A percentile compares a stretch with the other conserved stretches of the same genome.
These are phyloP conservation scores for Clarias fuscus DNA, from an alignment of 2,797 vertebrate species.

Conservation along the genomic window DNA sequence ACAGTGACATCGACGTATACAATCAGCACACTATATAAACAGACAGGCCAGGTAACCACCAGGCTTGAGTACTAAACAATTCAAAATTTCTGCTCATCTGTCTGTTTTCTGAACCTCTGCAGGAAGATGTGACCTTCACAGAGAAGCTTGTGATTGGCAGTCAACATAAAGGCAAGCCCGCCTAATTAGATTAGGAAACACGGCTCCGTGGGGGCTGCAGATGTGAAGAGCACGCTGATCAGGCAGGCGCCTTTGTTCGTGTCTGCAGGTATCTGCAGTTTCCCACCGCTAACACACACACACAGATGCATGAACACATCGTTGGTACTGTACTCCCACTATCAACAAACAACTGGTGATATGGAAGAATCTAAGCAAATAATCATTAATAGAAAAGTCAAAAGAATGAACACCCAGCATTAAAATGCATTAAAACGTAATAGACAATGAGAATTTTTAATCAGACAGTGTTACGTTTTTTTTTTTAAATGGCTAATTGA, in stretches of 20 bases:
- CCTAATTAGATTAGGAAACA: conserved; percentile 81
- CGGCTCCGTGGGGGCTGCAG: conserved; percentile 70
- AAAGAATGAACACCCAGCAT: background rate
- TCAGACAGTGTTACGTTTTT: background rate
- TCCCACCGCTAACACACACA: conserved; percentile 19
- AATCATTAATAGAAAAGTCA: conserved; percentile 1
- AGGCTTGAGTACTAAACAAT: conserved; percentile 18
- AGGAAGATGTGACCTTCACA: conserved; percentile 75
- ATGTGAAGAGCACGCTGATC: conserved; percentile 78
- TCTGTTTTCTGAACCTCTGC: conserved; percentile 63
- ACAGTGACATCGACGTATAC: conserved; percentile 6
- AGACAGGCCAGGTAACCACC: conserved; percentile 27
- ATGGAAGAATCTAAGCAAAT: background rate
- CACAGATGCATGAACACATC: background rate
- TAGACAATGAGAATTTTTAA: conserved; percentile 43
- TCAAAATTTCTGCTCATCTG: conserved; percentile 44
- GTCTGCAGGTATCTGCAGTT: conserved; percentile 38
- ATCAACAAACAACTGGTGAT: background rate
- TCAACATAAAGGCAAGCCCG: conserved; percentile 70
- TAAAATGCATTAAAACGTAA: conserved; percentile 8
- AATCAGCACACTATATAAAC: conserved; percentile 2
- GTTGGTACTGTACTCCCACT: background rate
- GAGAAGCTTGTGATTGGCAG: conserved; percentile 68
- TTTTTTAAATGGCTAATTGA: conserved; percentile 48
- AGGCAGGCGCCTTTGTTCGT: conserved; percentile 44